Conservation (phyloP, 2,888 invertebrate species). For the Ophion costatus region DNA sequence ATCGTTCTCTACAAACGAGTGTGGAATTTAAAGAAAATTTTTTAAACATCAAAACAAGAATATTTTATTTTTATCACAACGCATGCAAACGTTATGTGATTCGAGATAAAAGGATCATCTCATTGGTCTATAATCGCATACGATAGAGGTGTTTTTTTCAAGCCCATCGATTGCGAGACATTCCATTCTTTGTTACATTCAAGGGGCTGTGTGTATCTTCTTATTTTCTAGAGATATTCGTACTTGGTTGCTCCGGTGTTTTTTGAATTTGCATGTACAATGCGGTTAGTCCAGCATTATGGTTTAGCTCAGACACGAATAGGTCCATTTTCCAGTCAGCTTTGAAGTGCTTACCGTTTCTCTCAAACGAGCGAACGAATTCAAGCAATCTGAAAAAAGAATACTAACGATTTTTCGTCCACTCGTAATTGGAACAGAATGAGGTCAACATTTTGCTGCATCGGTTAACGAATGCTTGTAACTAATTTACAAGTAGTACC, state of each 20-base stretch:
- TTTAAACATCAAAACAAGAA: too few species aligned
- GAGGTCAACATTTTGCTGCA: background rate
- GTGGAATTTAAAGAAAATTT: too few species aligned
- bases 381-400: background rate
- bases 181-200: background rate
- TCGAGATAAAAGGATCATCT: too few species aligned
- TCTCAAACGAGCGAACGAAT: background rate
- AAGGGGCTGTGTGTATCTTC: background rate
- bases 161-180: too few species aligned
- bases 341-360: background rate
- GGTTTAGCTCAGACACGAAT: background rate
- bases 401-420: background rate
- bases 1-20: too few species aligned
- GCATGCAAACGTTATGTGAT: background rate
- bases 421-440: background rate
- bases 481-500: background rate
- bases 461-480: background rate
- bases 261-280: background rate
- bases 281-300: background rate
- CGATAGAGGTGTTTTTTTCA: too few species aligned
- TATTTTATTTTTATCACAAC: too few species aligned
- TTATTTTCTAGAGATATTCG: background rate
- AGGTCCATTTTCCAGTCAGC: background rate
- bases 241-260: background rate
- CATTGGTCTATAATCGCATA: too few species aligned